Percentiles rank a stretch among this genome's conserved stretches.
Evolutionary conservation across 1,140 invertebrate genomes (phyloP).

Genomic region (Luehdorfia chinensis): DNA sequence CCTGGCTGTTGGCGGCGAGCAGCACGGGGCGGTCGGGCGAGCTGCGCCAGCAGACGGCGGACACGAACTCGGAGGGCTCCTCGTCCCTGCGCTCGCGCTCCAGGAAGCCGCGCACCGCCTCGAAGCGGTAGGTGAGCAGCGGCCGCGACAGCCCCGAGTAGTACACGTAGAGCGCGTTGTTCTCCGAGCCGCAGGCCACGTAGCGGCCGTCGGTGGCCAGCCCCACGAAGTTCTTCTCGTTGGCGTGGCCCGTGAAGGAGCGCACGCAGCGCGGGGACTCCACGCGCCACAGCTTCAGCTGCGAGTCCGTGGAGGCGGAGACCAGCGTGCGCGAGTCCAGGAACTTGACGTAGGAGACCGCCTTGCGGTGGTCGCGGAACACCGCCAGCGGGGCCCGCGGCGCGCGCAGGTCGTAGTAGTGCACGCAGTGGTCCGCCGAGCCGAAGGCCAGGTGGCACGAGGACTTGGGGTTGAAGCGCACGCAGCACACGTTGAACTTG

Average conservation of each 20-base stretch:
- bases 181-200: conserved; percentile 97
- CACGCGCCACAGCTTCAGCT: conserved; percentile 96
- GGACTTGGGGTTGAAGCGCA: conserved; percentile 95
- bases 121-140: conserved; percentile 93
- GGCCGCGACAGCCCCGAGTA: conserved; percentile 94
- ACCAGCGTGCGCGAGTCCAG: conserved; percentile 93
- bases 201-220: conserved; percentile 97
- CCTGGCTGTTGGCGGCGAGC: conserved; percentile 97
- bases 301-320: conserved; percentile 96
- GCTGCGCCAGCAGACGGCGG: conserved; percentile 96
- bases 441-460: conserved; percentile 94
- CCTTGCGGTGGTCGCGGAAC: conserved; percentile 95
- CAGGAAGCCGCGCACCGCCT: conserved; percentile 87
- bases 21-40: conserved; percentile 83
- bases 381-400: conserved; percentile 89
- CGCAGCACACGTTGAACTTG: conserved; percentile 91
- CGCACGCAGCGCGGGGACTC: conserved; percentile 87
- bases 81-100: conserved; percentile 87
- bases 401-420: conserved; percentile 96
- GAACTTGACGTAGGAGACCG: conserved; percentile 98
- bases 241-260: conserved; percentile 95
- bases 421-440: conserved; percentile 97
- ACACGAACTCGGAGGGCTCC: conserved; percentile 95
- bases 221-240: conserved; percentile 98
- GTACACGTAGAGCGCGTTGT: conserved; percentile 96